phyloP scores from a whole-genome alignment of 2,888 invertebrate genomes.

The Limnephilus rhombicus region DNA sequence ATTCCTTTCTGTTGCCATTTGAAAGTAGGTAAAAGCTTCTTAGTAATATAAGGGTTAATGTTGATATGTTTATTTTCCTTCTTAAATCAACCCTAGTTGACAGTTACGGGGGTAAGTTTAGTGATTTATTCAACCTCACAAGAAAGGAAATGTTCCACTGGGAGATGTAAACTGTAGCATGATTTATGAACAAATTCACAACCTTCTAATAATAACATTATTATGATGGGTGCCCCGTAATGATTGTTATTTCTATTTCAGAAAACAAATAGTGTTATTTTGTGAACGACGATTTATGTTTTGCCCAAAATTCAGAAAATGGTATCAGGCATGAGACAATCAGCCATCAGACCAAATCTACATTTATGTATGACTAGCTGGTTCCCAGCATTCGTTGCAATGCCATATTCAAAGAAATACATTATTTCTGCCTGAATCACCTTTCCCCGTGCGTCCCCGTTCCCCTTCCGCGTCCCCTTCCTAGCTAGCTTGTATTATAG shows the following conservation, averaged over 20 bases:
- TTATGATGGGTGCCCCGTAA: background rate
- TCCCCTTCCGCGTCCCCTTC: too few relatives aligned
- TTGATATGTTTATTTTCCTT: slow-evolving; percentile 11
- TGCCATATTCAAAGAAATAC: too few relatives aligned
- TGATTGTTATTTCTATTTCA: background rate
- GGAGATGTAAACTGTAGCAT: background rate
- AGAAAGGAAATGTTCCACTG: background rate
- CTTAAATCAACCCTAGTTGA: slow-evolving; percentile 10
- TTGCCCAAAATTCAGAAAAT: background rate
- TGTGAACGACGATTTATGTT: background rate
- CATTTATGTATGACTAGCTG: background rate
- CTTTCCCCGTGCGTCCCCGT: too few relatives aligned
- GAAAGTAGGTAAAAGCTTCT: background rate
- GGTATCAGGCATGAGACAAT: background rate
- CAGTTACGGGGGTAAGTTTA: slow-evolving; percentile 6
- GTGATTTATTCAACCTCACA: slow-evolving; percentile 14
- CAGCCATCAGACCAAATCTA: background rate
- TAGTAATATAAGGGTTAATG: background rate
- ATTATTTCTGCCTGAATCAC: too few relatives aligned
- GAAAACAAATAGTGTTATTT: background rate
- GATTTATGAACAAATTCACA: background rate
- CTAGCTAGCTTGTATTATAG: too few relatives aligned
- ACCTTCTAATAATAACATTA: background rate
- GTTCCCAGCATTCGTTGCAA: too few relatives aligned
- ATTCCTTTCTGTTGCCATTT: background rate